Conservation (phyloP, 2,888 invertebrate species). For the Lucinisca nassula region DNA sequence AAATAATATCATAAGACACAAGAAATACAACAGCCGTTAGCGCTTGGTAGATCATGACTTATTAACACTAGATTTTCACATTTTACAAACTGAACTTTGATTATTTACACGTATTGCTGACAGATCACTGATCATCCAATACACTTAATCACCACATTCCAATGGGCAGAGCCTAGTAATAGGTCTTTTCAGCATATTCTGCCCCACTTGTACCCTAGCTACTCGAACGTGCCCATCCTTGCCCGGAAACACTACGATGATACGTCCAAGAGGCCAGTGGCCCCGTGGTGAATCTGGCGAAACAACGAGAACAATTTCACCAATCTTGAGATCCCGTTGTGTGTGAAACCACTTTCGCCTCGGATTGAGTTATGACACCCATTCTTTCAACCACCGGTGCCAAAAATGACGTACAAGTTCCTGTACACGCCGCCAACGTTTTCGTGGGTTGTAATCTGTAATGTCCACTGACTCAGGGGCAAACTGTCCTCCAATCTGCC, state of each 20-base stretch:
- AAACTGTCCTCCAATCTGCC: slow-evolving; percentile 60
- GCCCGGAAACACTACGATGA: slow-evolving; percentile 33
- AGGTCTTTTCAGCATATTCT: slow-evolving; percentile 34
- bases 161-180: slow-evolving; percentile 38
- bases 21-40: background rate
- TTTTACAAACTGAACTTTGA: background rate
- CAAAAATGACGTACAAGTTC: slow-evolving; percentile 58
- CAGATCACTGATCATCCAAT: background rate
- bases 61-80: background rate
- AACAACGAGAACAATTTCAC: slow-evolving; percentile 53
- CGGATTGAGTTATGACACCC: slow-evolving; percentile 23
- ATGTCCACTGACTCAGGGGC: slow-evolving; percentile 47
- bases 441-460: background rate
- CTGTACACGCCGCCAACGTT: slow-evolving; percentile 55
- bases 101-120: background rate
- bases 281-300: slow-evolving; percentile 40
- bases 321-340: slow-evolving; percentile 25
- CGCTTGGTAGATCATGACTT: background rate
- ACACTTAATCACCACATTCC: background rate
- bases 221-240: slow-evolving; percentile 45
- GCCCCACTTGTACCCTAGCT: slow-evolving; percentile 15
- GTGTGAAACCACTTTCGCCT: slow-evolving; percentile 42
- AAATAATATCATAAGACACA: background rate
- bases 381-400: slow-evolving; percentile 47
- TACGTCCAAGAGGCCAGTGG: slow-evolving; percentile 52